Base-by-base conservation (phyloP, 37 sponge, comb jelly and placozoan genomes). In the Halichondria panicea region DNA sequence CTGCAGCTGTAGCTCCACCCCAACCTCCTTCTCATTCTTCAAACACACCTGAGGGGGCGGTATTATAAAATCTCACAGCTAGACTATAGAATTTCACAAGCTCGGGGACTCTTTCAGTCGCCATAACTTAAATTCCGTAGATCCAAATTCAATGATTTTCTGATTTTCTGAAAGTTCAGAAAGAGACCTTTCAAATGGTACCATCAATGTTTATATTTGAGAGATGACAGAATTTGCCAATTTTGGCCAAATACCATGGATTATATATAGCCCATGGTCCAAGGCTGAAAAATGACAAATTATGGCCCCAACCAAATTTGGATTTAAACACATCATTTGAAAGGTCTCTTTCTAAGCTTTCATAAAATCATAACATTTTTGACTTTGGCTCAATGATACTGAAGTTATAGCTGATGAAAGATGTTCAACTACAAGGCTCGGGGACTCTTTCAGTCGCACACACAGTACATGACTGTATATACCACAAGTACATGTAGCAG, bases 21-120 rank as follows among this genome's bases (percentile, higher is more conserved):
- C 32, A 31, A 48, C 62, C 52, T 81, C 81, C 12, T 60, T 56
- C 52, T 80, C 80, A 28, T 70, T 80, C 37, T 68, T 43, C 25
- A 80, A 37, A 34, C 61, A 34, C 24, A 70, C 80, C 80, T 80
- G 56, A 5, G n/a, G 0, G 13, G 21, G 43, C 19, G 21, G 1
- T 37, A 48, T 1, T 15, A 37, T 11, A 22, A 37, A n/a, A 67
- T 3, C 61, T 24, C 22, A 24, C 22, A 24, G 18, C 12, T 24
- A n/a, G 22, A n/a, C 61, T 24, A n/a, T n/a, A n/a, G n/a, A n/a
- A n/a, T n/a, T n/a, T n/a, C n/a, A n/a, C n/a, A n/a, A n/a, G n/a
- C n/a, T n/a, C n/a, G n/a, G n/a, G n/a, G n/a, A n/a, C n/a, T n/a
- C n/a, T n/a, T n/a, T n/a, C n/a, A n/a, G n/a, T n/a, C n/a, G n/a